Evolutionary conservation across 2,888 invertebrate genomes (phyloP).

Genomic region (Serrognathus titanus): DNA sequence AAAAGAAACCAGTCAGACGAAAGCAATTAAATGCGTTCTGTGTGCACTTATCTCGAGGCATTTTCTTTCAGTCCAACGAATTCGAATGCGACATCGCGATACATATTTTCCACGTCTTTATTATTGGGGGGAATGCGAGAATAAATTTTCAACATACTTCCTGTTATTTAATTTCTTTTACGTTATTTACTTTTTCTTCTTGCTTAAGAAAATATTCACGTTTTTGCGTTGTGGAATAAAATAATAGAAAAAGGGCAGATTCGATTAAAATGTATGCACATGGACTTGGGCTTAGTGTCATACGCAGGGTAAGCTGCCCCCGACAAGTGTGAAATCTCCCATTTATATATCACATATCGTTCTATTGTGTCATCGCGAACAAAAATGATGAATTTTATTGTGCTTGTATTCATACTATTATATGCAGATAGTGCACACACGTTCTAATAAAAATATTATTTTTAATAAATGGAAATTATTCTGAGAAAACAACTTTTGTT

Average conservation of each 20-base stretch:
- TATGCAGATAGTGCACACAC: background rate
- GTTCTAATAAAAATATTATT: slow-evolving; percentile 1
- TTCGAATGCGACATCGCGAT: too few species aligned
- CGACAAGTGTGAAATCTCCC: slow-evolving; percentile 33
- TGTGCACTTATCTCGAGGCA: too few species aligned
- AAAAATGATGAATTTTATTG: slow-evolving; percentile 11
- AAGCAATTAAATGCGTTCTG: too few species aligned
- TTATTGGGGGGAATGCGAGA: too few species aligned
- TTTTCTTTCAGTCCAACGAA: too few species aligned
- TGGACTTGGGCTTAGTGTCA: slow-evolving; percentile 27
- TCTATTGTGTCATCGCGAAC: slow-evolving; percentile 23
- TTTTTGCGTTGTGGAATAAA: background rate
- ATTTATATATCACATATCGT: slow-evolving; percentile 28
- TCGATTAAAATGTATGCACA: background rate
- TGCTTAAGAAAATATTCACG: background rate
- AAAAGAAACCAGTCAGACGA: too few species aligned
- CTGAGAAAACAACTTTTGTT: too few species aligned
- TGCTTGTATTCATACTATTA: background rate
- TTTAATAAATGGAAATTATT: background rate
- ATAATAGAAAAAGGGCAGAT: slow-evolving; percentile 3
- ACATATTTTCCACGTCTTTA: too few species aligned
- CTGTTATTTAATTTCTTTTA: too few species aligned
- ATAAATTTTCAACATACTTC: too few species aligned
- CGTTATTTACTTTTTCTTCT: too few species aligned
- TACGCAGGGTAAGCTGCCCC: slow-evolving; percentile 24